phyloP scores from a whole-genome alignment of 2,113 vertebrate genomes.

The Nyctereutes procyonoides region DNA sequence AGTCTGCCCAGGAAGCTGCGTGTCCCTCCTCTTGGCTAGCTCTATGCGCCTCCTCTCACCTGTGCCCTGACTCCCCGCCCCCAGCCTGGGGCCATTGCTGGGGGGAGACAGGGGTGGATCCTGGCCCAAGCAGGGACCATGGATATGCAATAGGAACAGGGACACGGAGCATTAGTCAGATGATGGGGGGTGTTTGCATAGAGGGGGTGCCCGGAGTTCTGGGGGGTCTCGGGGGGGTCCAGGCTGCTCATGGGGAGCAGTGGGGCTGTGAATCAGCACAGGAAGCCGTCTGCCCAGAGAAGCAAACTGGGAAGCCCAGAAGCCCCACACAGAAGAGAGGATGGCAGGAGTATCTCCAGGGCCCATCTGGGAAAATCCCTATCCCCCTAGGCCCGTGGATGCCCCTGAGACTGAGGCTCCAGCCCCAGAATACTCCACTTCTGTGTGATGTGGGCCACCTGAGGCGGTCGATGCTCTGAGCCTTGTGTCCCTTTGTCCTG shows the following conservation, averaged over 20 bases:
- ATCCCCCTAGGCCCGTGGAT: too few species aligned
- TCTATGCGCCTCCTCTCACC: background rate
- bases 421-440: background rate
- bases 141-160: background rate
- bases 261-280: background rate
- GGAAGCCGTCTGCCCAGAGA: background rate
- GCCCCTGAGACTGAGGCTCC: background rate
- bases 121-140: background rate
- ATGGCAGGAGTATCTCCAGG: too few species aligned
- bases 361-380: background rate
- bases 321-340: background rate
- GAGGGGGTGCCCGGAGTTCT: background rate
- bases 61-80: background rate
- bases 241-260: background rate
- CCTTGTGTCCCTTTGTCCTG: background rate
- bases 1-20: background rate
- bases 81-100: too few species aligned
- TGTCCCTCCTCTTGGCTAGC: fast-evolving
- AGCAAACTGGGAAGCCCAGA: background rate
- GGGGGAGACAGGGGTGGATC: background rate
- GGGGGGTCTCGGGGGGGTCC: too few species aligned
- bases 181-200: background rate
- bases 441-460: fast-evolving
- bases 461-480: background rate
- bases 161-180: background rate